Percentiles rank a stretch among this genome's conserved stretches.
Conservation (phyloP, 2,113 vertebrate species). For the Oncorhynchus mykiss region DNA sequence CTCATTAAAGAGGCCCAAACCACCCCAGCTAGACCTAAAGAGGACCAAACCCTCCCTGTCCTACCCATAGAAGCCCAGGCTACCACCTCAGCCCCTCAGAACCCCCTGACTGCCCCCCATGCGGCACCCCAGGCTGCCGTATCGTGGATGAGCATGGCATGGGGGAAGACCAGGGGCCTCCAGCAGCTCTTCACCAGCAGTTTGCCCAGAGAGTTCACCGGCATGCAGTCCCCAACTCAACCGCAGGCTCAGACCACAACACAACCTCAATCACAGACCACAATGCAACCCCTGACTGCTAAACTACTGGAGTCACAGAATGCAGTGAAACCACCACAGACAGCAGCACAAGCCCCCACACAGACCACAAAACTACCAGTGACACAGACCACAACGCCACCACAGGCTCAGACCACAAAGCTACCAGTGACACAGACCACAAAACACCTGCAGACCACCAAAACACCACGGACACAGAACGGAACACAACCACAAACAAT, state of each 20-base stretch:
- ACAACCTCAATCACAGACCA: slow-evolving; percentile 18
- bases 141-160: slow-evolving; percentile 85
- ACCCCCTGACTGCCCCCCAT: slow-evolving; percentile 35
- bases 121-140: slow-evolving; percentile 57
- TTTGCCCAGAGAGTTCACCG: slow-evolving; percentile 61
- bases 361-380: slow-evolving; percentile 29
- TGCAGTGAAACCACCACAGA: slow-evolving; percentile 3
- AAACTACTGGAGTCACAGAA: slow-evolving; percentile 18
- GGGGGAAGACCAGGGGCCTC: slow-evolving; percentile 81
- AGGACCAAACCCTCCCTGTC: background rate
- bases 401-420: background rate
- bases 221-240: slow-evolving; percentile 35
- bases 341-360: slow-evolving; percentile 1
- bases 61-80: slow-evolving; percentile 16
- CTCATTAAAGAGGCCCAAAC: slow-evolving; percentile 20
- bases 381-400: slow-evolving; percentile 1
- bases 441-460: slow-evolving; percentile 33
- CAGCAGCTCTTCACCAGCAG: slow-evolving; percentile 77
- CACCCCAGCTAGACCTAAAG: background rate
- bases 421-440: background rate
- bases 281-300: slow-evolving; percentile 10
- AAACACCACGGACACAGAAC: slow-evolving; percentile 16
- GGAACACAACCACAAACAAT: slow-evolving; percentile 30
- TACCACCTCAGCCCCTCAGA: slow-evolving; percentile 23
- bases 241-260: slow-evolving; percentile 28